These are phyloP conservation scores for Raphicerus campestris DNA, from an alignment of 2,113 vertebrate genomes.

Conservation along the genomic window DNA sequence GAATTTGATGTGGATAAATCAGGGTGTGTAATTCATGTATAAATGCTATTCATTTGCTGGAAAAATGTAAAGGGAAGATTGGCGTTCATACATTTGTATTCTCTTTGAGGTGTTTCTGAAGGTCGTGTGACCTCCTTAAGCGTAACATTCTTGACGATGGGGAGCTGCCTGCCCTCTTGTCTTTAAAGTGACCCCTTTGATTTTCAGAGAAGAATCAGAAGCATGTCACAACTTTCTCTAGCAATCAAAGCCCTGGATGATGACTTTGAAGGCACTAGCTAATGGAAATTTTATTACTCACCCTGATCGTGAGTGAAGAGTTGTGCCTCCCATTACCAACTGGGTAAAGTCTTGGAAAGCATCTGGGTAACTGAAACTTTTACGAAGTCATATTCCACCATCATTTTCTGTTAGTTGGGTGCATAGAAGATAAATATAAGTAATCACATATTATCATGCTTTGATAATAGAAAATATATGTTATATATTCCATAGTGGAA, in stretches of 20 bases:
- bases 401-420: not conserved
- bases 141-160: not conserved
- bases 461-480: not conserved
- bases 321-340: too few relatives aligned
- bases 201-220: not conserved
- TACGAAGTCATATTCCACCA: not conserved
- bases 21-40: not conserved
- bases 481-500: not conserved
- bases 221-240: not conserved
- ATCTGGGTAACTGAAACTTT: not conserved
- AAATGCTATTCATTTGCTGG: not conserved
- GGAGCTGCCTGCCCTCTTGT: not conserved
- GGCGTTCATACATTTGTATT: not conserved
- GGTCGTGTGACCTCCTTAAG: fast-evolving
- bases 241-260: not conserved
- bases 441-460: not conserved
- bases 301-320: not conserved
- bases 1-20: not conserved
- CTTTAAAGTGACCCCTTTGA: not conserved
- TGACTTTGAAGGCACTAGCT: not conserved
- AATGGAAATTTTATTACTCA: not conserved
- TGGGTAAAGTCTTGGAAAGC: not conserved
- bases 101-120: not conserved
- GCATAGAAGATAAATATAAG: not conserved
- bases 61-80: not conserved